A percentile compares a stretch with the other conserved stretches of the same genome.
Conservation (phyloP, 2,888 invertebrate species). For the Caenorhabditis sp. region DNA sequence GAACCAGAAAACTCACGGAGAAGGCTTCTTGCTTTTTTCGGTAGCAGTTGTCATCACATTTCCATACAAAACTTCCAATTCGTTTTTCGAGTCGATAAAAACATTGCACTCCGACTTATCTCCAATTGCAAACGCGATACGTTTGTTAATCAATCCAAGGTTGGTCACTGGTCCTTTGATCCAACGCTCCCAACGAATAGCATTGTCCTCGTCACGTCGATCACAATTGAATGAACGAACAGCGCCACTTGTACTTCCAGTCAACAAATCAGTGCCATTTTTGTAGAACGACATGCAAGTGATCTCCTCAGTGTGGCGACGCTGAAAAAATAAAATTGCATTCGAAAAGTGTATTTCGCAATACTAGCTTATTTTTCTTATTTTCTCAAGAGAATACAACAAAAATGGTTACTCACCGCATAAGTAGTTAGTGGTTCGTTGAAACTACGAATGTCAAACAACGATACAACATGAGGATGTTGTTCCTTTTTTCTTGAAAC, state of each 20-base stretch:
- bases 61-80: conserved; percentile 24
- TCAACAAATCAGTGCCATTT: conserved; percentile 35
- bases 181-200: conserved; percentile 22
- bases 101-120: conserved; percentile 8
- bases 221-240: conserved; percentile 14
- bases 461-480: conserved; percentile 28
- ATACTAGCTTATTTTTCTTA: neutral
- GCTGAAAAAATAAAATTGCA: neutral
- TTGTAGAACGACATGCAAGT: conserved; percentile 34
- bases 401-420: conserved; percentile 9
- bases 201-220: conserved; percentile 31
- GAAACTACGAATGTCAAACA: conserved; percentile 37
- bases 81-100: conserved; percentile 17
- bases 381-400: neutral
- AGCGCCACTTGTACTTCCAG: conserved; percentile 26
- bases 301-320: conserved; percentile 10
- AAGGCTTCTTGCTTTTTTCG: neutral
- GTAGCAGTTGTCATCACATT: neutral
- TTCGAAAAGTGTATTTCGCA: neutral
- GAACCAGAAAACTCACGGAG: conserved; percentile 6
- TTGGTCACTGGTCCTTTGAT: conserved; percentile 19
- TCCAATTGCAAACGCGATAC: conserved; percentile 19
- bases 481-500: conserved; percentile 19
- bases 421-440: conserved; percentile 38
- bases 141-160: conserved; percentile 30